phyloP scores from a whole-genome alignment of 2,113 vertebrate genomes.

The Malurus cyaneus region DNA sequence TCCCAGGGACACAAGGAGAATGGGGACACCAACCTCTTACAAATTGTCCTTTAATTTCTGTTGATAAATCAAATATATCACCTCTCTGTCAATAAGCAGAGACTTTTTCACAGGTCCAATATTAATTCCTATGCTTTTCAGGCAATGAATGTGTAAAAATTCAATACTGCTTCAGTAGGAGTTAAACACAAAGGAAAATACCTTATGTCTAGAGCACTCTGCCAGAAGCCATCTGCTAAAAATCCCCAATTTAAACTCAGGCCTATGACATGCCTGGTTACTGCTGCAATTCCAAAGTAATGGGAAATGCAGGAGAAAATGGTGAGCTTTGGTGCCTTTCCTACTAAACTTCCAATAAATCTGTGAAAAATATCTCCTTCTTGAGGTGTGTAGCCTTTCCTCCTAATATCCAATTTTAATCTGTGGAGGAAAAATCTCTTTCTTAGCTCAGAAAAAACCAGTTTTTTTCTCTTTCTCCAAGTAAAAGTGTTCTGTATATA shows the following conservation, averaged over 20 bases:
- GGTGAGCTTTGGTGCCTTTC: neutral
- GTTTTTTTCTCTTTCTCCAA: neutral
- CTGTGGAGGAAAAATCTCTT: neutral
- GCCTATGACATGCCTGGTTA: neutral
- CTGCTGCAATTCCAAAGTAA: neutral
- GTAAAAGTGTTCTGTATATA: neutral
- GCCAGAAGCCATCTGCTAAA: constrained; percentile 45
- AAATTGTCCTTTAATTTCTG: neutral
- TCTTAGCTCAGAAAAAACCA: neutral
- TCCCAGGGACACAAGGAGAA: neutral
- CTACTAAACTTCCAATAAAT: neutral
- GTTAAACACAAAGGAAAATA: constrained; percentile 34
- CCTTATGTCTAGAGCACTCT: neutral
- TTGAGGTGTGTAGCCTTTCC: neutral
- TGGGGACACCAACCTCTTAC: neutral
- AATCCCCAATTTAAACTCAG: neutral
- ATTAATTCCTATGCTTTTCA: neutral
- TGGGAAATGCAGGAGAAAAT: neutral
- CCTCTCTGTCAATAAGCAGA: neutral
- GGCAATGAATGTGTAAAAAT: neutral
- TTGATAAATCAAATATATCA: neutral
- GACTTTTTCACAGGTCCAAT: neutral
- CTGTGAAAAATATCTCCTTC: neutral
- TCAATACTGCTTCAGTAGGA: neutral
- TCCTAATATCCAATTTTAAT: neutral